A percentile compares a stretch with the other conserved stretches of the same genome.
phyloP scores from a whole-genome alignment of 2,888 invertebrate species.

The Linnaemya vulpina region DNA sequence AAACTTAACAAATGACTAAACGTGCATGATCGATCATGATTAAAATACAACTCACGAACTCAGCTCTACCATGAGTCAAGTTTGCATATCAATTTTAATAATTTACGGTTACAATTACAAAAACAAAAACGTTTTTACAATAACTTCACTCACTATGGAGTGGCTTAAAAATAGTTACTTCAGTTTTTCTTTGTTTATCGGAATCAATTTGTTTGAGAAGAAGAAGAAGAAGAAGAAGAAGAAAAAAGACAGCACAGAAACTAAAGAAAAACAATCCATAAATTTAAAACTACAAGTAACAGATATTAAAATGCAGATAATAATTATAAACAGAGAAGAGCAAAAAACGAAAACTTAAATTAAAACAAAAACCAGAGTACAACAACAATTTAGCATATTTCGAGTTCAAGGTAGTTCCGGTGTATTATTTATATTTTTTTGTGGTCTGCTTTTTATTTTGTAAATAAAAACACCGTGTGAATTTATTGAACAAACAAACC shows the following conservation, averaged over 20 bases:
- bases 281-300: constrained; percentile 13
- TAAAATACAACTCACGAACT: not conserved
- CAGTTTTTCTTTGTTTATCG: constrained; percentile 4
- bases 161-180: constrained; percentile 22
- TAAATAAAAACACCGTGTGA: constrained; percentile 54
- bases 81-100: constrained; percentile 18
- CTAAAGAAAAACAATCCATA: not conserved
- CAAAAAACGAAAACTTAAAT: not conserved
- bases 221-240: too few species aligned
- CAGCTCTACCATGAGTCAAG: not conserved
- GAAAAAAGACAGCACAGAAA: not conserved
- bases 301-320: constrained; percentile 32
- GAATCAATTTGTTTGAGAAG: constrained; percentile 19
- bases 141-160: constrained; percentile 58
- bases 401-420: constrained; percentile 71
- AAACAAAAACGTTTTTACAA: constrained; percentile 47
- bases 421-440: constrained; percentile 25
- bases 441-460: not conserved
- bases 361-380: too few species aligned
- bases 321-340: constrained; percentile 14
- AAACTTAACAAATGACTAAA: too few species aligned
- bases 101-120: constrained; percentile 53
- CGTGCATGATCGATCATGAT: not conserved
- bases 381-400: constrained; percentile 44
- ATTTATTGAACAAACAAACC: constrained; percentile 48